phyloP scores from a whole-genome alignment of 1,140 invertebrate species.

The Notospermus geniculatus region DNA sequence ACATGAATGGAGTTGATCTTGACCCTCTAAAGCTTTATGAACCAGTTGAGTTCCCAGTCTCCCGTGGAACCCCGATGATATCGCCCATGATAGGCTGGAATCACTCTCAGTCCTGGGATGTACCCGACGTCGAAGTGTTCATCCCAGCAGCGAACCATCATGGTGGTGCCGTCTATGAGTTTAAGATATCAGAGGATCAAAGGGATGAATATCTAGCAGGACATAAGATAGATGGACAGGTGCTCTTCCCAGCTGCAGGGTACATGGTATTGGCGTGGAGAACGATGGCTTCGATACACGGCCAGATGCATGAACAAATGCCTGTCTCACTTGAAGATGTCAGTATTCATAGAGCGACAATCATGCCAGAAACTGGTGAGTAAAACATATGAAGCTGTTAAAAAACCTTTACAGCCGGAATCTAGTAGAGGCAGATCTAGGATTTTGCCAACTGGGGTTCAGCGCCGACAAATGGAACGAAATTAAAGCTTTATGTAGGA shows the following conservation, averaged over 20 bases:
- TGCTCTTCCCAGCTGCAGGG: slow-evolving; percentile 93
- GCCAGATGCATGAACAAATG: slow-evolving; percentile 73
- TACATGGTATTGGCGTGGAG: slow-evolving; percentile 92
- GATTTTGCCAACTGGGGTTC: too few species aligned
- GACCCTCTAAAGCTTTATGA: slow-evolving; percentile 72
- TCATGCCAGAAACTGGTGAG: slow-evolving; percentile 75
- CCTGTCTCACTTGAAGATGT: slow-evolving; percentile 86
- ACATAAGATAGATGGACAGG: slow-evolving; percentile 91
- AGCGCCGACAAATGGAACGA: too few species aligned
- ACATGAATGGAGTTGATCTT: slow-evolving; percentile 75
- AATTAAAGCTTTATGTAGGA: too few species aligned
- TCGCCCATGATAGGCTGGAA: slow-evolving; percentile 86
- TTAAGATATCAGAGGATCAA: slow-evolving; percentile 68
- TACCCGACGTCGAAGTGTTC: slow-evolving; percentile 52
- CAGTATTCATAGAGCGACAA: slow-evolving; percentile 85
- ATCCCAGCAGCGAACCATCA: slow-evolving; percentile 28
- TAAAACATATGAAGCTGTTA: not conserved
- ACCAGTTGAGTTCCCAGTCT: slow-evolving; percentile 77
- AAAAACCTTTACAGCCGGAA: too few species aligned
- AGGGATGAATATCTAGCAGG: slow-evolving; percentile 75
- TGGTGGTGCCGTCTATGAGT: slow-evolving; percentile 42
- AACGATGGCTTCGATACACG: slow-evolving; percentile 80
- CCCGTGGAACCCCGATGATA: slow-evolving; percentile 84
- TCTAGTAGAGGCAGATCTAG: too few species aligned
- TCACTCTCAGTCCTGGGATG: slow-evolving; percentile 65